Conservation (phyloP, 2,797 vertebrate species). For the Neosilurus mollespiculum region DNA sequence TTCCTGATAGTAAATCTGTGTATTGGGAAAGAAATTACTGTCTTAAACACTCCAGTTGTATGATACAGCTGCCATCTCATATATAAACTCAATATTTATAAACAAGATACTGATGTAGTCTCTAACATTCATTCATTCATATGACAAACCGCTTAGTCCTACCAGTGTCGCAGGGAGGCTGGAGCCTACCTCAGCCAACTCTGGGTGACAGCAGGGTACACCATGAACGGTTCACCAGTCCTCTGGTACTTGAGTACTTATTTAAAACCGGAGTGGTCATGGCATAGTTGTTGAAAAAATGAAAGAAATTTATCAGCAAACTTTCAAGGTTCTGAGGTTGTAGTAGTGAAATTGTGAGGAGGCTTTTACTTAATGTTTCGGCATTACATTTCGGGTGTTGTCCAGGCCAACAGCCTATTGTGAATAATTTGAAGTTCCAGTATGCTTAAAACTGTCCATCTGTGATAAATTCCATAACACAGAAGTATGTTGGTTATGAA, state of each 20-base stretch:
- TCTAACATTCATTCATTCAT: too few relatives aligned
- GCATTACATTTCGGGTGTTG: background rate
- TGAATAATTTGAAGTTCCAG: background rate
- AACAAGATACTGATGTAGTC: background rate
- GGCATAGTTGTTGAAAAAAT: background rate
- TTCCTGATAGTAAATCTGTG: background rate
- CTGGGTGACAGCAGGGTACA: too few relatives aligned
- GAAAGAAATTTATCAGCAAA: background rate
- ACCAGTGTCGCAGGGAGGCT: too few relatives aligned
- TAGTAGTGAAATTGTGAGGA: background rate
- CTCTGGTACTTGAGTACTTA: background rate
- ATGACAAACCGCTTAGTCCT: too few relatives aligned
- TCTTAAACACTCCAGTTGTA: background rate
- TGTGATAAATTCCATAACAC: conserved; percentile 11
- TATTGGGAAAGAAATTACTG: background rate
- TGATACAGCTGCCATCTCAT: background rate
- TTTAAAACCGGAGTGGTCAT: background rate
- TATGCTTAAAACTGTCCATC: background rate
- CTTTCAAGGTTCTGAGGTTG: background rate
- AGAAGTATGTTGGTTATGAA: conserved; percentile 10
- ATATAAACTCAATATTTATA: background rate
- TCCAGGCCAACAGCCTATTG: background rate
- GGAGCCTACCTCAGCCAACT: too few relatives aligned
- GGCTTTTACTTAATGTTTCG: background rate
- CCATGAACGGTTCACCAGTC: too few relatives aligned